phyloP scores from a whole-genome alignment of 23 tunicate genomes.

The Phallusia fumigata region DNA sequence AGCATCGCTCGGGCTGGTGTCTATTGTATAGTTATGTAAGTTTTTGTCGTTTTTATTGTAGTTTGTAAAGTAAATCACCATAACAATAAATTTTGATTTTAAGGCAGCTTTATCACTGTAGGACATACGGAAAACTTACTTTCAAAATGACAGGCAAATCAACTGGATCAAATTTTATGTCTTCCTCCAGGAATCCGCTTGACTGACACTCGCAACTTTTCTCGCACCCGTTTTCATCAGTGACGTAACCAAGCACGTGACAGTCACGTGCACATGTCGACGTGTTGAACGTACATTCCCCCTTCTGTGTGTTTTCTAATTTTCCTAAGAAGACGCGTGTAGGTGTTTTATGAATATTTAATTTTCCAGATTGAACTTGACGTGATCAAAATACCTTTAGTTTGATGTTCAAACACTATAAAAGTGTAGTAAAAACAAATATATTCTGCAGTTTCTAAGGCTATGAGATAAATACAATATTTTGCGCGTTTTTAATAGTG shows the following conservation, averaged over 20 bases:
- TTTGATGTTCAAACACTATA: too few species aligned
- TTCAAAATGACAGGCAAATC: constrained; percentile 25
- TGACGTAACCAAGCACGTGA: constrained; percentile 28
- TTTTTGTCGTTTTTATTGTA: too few species aligned
- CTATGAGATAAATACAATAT: too few species aligned
- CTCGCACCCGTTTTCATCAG: constrained; percentile 29
- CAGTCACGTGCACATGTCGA: constrained; percentile 26
- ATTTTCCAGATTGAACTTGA: background rate
- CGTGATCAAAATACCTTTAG: background rate
- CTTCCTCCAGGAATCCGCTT: constrained; percentile 39
- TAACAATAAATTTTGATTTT: too few species aligned
- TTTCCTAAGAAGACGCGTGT: background rate
- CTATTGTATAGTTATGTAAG: too few species aligned
- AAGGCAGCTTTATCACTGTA: too few species aligned
- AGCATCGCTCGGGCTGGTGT: too few species aligned
- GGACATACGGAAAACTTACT: constrained; percentile 2
- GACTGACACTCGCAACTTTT: constrained; percentile 27
- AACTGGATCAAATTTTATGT: constrained; percentile 23
- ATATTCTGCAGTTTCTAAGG: too few species aligned
- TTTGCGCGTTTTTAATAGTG: too few species aligned
- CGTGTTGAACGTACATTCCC: constrained; percentile 25
- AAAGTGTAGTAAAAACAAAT: too few species aligned
- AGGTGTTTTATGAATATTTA: too few species aligned
- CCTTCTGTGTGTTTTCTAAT: background rate
- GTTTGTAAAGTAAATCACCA: too few species aligned